Conservation (phyloP, 2,888 invertebrate genomes). For the Microctonus hyperodae region DNA sequence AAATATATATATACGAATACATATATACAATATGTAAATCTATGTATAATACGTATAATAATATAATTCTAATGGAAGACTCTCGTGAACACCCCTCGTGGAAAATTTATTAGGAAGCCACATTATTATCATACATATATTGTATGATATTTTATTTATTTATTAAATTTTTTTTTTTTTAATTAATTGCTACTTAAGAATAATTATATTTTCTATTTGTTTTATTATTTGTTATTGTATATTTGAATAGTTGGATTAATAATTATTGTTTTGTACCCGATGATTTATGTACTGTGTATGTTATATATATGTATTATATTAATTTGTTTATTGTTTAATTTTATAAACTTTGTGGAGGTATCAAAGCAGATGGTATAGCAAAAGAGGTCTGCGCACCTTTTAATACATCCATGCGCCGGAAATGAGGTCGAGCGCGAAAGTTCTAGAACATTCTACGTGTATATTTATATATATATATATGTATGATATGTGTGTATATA, state of each 20-base stretch:
- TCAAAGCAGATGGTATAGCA: conserved; percentile 39
- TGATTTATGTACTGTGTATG: no score
- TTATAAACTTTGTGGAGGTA: neutral
- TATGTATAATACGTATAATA: neutral
- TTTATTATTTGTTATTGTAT: no score
- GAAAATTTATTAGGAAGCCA: conserved; percentile 14
- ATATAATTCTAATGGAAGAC: conserved; percentile 9
- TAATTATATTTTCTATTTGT: no score
- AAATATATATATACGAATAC: conserved; percentile 1
- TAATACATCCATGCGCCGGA: conserved; percentile 53
- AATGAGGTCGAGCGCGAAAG: conserved; percentile 52
- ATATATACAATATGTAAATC: neutral
- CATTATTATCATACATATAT: conserved; percentile 1
- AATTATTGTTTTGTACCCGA: no score
- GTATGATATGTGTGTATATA: no score
- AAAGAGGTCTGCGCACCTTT: conserved; percentile 53
- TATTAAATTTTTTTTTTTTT: neutral
- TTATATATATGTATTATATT: no score
- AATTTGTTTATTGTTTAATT: conserved; percentile 1
- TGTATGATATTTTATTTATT: conserved; percentile 1
- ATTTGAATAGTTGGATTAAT: no score
- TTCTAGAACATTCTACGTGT: conserved; percentile 55
- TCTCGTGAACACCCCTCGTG: conserved; percentile 19
- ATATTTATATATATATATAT: no score
- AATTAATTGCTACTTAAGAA: neutral